Percentiles rank a stretch among this genome's conserved stretches.
phyloP scores from a whole-genome alignment of 2,113 vertebrate species.

The Hyaena hyaena region DNA sequence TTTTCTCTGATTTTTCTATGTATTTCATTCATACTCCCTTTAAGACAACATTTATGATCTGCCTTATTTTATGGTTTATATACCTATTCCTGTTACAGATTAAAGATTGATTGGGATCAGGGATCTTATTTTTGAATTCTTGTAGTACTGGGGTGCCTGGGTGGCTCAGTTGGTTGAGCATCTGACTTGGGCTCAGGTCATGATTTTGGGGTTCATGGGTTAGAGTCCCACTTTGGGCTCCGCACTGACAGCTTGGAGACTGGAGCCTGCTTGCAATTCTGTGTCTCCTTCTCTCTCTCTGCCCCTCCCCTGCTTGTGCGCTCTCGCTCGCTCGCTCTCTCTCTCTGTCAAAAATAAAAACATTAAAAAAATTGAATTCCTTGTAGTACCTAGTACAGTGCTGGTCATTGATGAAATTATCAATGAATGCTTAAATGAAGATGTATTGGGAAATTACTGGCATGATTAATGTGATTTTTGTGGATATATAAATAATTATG shows the following conservation, averaged over 20 bases:
- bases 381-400: neutral
- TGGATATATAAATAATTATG: slow-evolving; percentile 36
- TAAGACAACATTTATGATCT: neutral
- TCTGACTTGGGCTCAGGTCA: too few species aligned
- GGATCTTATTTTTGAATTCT: neutral
- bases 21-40: neutral
- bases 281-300: too few species aligned
- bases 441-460: neutral
- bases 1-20: slow-evolving; percentile 3
- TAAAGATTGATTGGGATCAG: neutral
- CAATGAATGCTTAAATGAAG: slow-evolving; percentile 26
- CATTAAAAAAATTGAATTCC: neutral
- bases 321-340: too few species aligned
- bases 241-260: too few species aligned
- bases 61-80: neutral
- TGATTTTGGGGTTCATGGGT: too few species aligned
- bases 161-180: too few species aligned
- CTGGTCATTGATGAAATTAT: neutral
- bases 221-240: too few species aligned
- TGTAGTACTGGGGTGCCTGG: neutral
- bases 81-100: slow-evolving; percentile 17
- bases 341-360: too few species aligned
- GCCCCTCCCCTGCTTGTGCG: too few species aligned
- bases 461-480: slow-evolving; percentile 22
- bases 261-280: too few species aligned